phyloP scores from a whole-genome alignment of 2,888 invertebrate genomes.

The Noctua comes region DNA sequence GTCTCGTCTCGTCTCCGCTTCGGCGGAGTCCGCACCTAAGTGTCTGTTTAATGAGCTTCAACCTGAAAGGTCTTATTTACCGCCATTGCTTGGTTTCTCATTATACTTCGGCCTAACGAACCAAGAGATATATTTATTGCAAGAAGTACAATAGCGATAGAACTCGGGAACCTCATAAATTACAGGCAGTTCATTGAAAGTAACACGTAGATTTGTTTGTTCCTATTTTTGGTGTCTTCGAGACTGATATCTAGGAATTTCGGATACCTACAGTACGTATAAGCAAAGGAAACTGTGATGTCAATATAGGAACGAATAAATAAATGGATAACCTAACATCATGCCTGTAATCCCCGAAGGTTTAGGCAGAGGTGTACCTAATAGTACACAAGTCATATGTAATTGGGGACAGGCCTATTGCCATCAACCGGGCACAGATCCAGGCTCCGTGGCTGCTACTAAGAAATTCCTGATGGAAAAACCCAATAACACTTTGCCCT shows the following conservation, averaged over 20 bases:
- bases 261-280: neutral
- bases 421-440: too few species aligned
- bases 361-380: too few species aligned
- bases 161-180: slow-evolving; percentile 5
- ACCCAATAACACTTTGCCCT: too few species aligned
- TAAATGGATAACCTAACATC: neutral
- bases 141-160: slow-evolving; percentile 1
- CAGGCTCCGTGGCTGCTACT: too few species aligned
- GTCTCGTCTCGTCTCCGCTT: neutral
- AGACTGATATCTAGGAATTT: neutral
- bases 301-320: neutral
- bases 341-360: too few species aligned
- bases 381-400: too few species aligned
- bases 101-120: neutral
- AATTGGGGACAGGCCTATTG: too few species aligned
- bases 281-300: neutral
- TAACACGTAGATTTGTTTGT: neutral
- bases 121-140: neutral
- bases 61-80: slow-evolving; percentile 14
- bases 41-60: neutral
- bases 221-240: neutral
- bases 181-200: neutral
- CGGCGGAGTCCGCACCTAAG: neutral
- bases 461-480: too few species aligned
- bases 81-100: slow-evolving; percentile 9